A percentile compares a stretch with the other conserved stretches of the same genome.
phyloP scores from a whole-genome alignment of 2,888 invertebrate genomes.

The Drosophila meridionalis region DNA sequence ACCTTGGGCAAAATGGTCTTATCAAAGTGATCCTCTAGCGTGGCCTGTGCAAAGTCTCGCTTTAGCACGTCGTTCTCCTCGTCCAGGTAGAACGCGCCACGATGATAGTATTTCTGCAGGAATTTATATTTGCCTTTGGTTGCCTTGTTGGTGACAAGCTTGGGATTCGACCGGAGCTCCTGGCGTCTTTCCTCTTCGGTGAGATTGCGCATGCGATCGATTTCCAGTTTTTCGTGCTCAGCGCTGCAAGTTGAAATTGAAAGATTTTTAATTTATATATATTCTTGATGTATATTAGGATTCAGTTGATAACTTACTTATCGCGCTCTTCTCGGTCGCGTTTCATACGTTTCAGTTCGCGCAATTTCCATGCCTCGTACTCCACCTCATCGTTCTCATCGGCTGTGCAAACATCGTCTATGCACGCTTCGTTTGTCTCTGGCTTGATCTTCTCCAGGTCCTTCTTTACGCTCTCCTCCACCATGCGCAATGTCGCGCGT shows the following conservation, averaged over 20 bases:
- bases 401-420: constrained; percentile 95
- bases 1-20: constrained; percentile 99
- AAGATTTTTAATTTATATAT: background rate
- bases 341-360: constrained; percentile 98
- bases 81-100: constrained; percentile 99
- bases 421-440: constrained; percentile 90
- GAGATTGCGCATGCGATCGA: constrained; percentile 96
- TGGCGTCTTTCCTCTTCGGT: constrained; percentile 98
- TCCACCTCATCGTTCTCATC: constrained; percentile 98
- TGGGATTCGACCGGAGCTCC: constrained; percentile 96
- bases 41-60: constrained; percentile 97
- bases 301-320: constrained; percentile 87
- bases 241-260: constrained; percentile 86
- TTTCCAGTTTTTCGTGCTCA: constrained; percentile 94
- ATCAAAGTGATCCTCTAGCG: constrained; percentile 99
- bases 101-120: constrained; percentile 99
- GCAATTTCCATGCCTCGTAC: constrained; percentile 98
- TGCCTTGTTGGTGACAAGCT: constrained; percentile 96
- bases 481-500: constrained; percentile 94
- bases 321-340: constrained; percentile 98
- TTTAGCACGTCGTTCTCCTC: constrained; percentile 95
- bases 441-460: constrained; percentile 89
- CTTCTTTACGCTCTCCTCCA: constrained; percentile 94
- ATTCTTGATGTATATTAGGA: too few species aligned
- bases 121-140: constrained; percentile 99